These are phyloP conservation scores for Sclerurus mexicanus DNA, from an alignment of 2,113 vertebrate species.

Conservation along the genomic window DNA sequence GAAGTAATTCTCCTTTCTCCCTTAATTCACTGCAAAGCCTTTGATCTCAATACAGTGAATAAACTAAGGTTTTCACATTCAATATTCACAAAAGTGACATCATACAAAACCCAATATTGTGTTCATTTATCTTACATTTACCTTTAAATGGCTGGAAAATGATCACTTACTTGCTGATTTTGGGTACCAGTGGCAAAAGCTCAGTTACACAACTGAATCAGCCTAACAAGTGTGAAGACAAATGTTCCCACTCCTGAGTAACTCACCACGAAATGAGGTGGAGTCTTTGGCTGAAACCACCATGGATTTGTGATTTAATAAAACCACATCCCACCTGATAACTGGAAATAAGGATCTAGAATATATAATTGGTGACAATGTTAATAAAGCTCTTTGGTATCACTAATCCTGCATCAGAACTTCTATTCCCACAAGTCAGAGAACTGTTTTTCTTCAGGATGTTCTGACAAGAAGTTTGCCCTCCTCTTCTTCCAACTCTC, in stretches of 20 bases:
- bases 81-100: not conserved
- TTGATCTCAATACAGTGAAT: not conserved
- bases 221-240: not conserved
- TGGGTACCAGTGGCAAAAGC: not conserved
- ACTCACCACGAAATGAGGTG: rapidly evolving
- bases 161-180: not conserved
- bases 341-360: not conserved
- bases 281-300: not conserved
- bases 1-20: not conserved
- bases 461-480: not conserved
- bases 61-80: not conserved
- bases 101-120: not conserved
- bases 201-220: not conserved
- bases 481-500: not conserved
- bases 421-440: not conserved
- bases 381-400: not conserved
- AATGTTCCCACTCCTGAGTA: not conserved
- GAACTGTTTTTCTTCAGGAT: not conserved
- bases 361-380: not conserved
- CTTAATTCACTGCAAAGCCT: not conserved
- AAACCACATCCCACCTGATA: not conserved
- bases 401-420: not conserved
- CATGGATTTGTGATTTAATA: not conserved
- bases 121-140: not conserved
- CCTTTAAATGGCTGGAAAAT: not conserved